Evolutionary conservation across 1,140 invertebrate species (phyloP).

Genomic region (Phymastichus coffea): DNA sequence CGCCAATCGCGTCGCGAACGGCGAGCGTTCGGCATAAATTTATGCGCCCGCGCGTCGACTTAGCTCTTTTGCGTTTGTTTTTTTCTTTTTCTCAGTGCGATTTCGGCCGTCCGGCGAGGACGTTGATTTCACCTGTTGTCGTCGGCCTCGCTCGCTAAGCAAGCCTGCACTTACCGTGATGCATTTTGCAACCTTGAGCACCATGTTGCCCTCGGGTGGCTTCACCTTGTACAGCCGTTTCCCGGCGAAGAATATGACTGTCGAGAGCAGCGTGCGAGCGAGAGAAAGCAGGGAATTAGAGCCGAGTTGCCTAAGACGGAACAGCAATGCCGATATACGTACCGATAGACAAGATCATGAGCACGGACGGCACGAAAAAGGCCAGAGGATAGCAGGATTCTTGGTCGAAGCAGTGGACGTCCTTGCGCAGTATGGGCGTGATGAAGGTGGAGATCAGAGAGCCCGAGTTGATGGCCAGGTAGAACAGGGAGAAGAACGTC

Average conservation of each 20-base stretch:
- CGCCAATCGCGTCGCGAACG: no score
- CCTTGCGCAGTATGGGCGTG: constrained; percentile 82
- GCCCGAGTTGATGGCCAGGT: constrained; percentile 91
- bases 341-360: constrained; percentile 83
- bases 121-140: no score
- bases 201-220: constrained; percentile 79
- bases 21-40: no score
- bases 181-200: constrained; percentile 75
- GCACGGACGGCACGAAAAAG: constrained; percentile 85
- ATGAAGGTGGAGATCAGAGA: constrained; percentile 87
- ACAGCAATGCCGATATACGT: no score
- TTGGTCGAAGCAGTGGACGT: constrained; percentile 79
- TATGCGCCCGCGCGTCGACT: no score
- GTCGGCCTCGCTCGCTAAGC: no score
- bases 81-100: no score
- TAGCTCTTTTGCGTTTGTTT: no score
- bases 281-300: no score
- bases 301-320: no score
- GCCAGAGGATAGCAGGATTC: constrained; percentile 86
- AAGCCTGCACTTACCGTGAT: constrained; percentile 75
- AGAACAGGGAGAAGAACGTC: constrained; percentile 91
- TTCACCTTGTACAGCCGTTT: constrained; percentile 75
- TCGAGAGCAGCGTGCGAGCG: no score
- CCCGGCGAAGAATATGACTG: constrained; percentile 81
- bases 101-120: no score